Percentiles rank a stretch among this genome's conserved stretches.
Evolutionary conservation across 2,888 invertebrate genomes (phyloP).

Genomic region (Sepiola atlantica): DNA sequence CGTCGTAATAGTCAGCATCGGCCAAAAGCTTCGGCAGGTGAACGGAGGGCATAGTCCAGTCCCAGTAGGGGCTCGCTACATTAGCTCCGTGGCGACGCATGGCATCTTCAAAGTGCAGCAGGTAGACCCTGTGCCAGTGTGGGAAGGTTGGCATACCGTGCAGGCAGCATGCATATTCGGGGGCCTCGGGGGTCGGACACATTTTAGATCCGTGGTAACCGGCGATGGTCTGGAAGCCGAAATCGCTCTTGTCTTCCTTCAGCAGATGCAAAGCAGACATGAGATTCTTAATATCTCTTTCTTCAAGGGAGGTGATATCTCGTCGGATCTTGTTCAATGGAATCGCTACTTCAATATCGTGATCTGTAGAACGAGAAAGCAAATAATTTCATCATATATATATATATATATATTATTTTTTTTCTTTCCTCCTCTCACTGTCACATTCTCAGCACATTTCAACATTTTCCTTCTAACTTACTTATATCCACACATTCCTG

Average conservation of each 20-base stretch:
- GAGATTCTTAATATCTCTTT: conserved; percentile 53
- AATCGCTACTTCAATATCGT: neutral
- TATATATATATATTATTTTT: neutral
- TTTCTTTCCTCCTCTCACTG: too few species aligned
- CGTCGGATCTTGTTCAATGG: conserved; percentile 52
- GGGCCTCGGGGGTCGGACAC: conserved; percentile 51
- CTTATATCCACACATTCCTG: too few species aligned
- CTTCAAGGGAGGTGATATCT: conserved; percentile 50
- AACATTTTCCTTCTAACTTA: too few species aligned
- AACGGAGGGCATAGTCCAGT: conserved; percentile 52
- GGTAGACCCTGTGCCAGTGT: conserved; percentile 54
- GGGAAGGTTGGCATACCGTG: conserved; percentile 55
- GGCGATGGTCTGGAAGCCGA: conserved; percentile 54
- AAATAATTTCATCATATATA: neutral
- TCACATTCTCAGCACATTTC: too few species aligned
- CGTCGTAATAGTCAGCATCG: conserved; percentile 45
- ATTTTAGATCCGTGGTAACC: conserved; percentile 53
- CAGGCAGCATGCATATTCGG: conserved; percentile 54
- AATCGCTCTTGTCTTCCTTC: conserved; percentile 52
- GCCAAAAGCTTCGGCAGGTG: conserved; percentile 52
- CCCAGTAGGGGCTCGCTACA: conserved; percentile 56
- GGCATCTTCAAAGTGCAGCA: conserved; percentile 52
- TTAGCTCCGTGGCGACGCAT: conserved; percentile 49
- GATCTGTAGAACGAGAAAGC: conserved; percentile 40
- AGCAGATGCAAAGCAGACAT: conserved; percentile 54